Conservation (phyloP, 2,888 invertebrate species). For the Anoplius nigerrimus region DNA sequence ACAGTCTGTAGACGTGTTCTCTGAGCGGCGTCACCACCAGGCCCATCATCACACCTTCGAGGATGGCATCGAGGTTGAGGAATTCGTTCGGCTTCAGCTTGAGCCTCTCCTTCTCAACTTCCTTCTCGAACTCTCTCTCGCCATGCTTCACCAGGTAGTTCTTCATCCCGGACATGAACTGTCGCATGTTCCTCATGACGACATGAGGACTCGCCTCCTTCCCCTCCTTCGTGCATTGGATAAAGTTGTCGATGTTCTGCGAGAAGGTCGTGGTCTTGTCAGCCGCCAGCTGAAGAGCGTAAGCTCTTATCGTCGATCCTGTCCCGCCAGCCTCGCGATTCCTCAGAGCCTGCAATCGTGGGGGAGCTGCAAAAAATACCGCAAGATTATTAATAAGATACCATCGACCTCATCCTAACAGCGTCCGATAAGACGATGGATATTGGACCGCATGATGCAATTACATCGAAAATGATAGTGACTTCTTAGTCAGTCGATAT, state of each 20-base stretch:
- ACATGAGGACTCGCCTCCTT: slow-evolving; percentile 91
- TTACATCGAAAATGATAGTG: too few species aligned
- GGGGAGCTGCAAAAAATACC: slow-evolving; percentile 81
- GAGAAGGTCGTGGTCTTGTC: slow-evolving; percentile 94
- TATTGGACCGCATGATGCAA: too few species aligned
- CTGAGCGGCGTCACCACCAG: slow-evolving; percentile 91
- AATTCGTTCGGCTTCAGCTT: slow-evolving; percentile 94
- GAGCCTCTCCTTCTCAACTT: slow-evolving; percentile 90
- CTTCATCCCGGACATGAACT: slow-evolving; percentile 99
- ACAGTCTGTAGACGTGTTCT: slow-evolving; percentile 87
- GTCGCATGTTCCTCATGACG: slow-evolving; percentile 93
- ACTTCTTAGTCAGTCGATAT: too few species aligned
- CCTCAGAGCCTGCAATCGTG: slow-evolving; percentile 83
- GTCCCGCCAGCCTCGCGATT: slow-evolving; percentile 78
- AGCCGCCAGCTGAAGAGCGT: slow-evolving; percentile 87
- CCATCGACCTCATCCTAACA: too few species aligned
- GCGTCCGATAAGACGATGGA: too few species aligned
- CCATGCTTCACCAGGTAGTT: slow-evolving; percentile 98
- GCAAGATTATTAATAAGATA: background rate
- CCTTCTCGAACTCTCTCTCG: slow-evolving; percentile 92
- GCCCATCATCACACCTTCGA: slow-evolving; percentile 95
- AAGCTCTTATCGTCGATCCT: slow-evolving; percentile 85
- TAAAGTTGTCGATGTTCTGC: slow-evolving; percentile 94
- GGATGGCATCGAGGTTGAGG: slow-evolving; percentile 94
- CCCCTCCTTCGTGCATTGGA: slow-evolving; percentile 93